These are phyloP conservation scores for Tokudaia tokunoshimensis DNA, from an alignment of 2,797 vertebrate genomes.

Conservation along the genomic window DNA sequence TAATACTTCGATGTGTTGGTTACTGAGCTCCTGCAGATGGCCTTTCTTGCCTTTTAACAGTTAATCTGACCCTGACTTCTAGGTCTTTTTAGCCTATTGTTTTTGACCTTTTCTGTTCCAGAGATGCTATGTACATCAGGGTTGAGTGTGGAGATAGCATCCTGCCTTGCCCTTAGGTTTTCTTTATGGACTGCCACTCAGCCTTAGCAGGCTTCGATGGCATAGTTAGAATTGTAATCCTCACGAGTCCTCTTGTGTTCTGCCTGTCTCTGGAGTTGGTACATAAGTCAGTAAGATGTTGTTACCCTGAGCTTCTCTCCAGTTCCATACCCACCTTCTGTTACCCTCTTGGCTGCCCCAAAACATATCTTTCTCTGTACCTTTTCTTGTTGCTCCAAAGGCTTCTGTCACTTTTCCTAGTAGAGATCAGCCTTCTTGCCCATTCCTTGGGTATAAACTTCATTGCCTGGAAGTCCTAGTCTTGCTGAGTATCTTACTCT, in stretches of 20 bases:
- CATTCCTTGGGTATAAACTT: neutral
- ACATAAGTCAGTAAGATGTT: neutral
- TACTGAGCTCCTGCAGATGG: neutral
- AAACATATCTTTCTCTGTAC: neutral
- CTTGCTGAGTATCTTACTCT: neutral
- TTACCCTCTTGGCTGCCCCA: too few species aligned
- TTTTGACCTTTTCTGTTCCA: neutral
- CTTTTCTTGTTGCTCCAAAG: neutral
- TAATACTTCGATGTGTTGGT: neutral
- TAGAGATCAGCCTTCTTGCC: neutral
- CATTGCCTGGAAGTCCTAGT: too few species aligned
- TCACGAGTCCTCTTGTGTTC: neutral
- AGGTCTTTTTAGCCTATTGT: neutral
- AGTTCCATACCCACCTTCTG: rapidly evolving
- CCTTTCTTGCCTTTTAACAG: neutral
- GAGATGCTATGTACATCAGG: neutral
- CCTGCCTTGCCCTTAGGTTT: neutral
- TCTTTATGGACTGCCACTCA: neutral
- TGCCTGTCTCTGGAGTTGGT: neutral
- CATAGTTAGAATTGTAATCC: neutral
- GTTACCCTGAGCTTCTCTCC: neutral
- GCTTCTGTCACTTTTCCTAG: neutral
- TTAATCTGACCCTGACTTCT: neutral
- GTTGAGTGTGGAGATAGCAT: neutral
- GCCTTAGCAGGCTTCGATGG: neutral